Evolutionary conservation across 2,113 vertebrate genomes (phyloP).

Genomic region (Corynorhinus townsendii): DNA sequence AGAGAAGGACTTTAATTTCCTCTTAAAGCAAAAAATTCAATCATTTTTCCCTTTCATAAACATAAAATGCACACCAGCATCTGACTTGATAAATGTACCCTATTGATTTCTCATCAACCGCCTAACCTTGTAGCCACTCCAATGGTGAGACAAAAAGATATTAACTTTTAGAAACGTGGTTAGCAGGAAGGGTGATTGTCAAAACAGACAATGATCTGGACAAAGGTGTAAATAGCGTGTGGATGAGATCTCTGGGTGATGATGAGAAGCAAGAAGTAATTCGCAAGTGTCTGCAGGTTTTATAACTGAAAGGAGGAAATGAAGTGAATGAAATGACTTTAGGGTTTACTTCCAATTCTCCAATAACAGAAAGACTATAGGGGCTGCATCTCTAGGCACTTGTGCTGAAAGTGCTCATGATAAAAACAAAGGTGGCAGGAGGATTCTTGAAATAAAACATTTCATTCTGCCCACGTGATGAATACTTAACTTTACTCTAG

Average conservation of each 20-base stretch:
- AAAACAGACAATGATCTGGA: constrained; percentile 59
- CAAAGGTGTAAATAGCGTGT: constrained; percentile 57
- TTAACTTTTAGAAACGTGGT: constrained; percentile 36
- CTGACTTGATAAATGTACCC: constrained; percentile 28
- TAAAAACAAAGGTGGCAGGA: neutral
- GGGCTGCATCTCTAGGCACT: neutral
- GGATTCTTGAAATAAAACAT: constrained; percentile 5
- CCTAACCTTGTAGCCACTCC: neutral
- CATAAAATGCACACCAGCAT: neutral
- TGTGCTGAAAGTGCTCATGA: neutral
- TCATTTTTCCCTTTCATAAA: constrained; percentile 5
- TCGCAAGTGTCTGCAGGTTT: constrained; percentile 53
- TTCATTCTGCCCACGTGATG: neutral
- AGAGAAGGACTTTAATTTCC: neutral
- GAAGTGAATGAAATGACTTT: neutral
- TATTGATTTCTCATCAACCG: neutral
- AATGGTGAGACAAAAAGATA: constrained; percentile 11
- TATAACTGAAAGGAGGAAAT: constrained; percentile 46
- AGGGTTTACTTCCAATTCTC: neutral
- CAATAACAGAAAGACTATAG: neutral
- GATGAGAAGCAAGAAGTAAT: constrained; percentile 63
- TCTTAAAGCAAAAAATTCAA: neutral
- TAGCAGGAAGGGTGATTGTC: constrained; percentile 32
- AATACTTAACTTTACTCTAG: neutral
- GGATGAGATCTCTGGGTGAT: constrained; percentile 30